Base-by-base conservation (phyloP, 2,113 vertebrate species). In the Chionis minor region DNA sequence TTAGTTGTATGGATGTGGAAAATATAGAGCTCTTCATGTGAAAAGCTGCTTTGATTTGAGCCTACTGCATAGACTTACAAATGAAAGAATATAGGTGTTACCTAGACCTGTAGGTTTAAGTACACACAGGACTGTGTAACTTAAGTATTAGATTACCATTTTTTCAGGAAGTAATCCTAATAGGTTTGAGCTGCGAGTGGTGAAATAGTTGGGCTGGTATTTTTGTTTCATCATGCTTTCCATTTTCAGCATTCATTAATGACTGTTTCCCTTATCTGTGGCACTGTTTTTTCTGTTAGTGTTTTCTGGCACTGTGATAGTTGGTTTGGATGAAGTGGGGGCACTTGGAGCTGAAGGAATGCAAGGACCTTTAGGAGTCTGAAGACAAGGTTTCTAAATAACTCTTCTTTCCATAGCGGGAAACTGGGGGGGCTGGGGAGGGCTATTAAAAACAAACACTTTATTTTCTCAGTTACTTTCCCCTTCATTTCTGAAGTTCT, bases 121-220 rank as follows among this genome's bases (percentile, higher is more conserved):
- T 97, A 96, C 94, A 97, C 93, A 92, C 78, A 96, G 85, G 26
- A 77, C 79, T 91, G 72, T 81, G 91, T 95, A 91, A 93, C 96
- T 97, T 79, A 88, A 96, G 92, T 93, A 91, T 97, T 97, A 93
- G 96, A 84, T 98, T 97, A 97, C 94, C 45, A 4, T 88, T 97
- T 97, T 82, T 91, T 96, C 93, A 97, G 94, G 92, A 98, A 96
- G 71, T 89, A 87, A 72, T 93, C 79, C 87, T 88, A 79, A 45
- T 92, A 56, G 51, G 15, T 92, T 92, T 69, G 88, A 96, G 91
- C 66, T 92, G 54, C 79, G 81, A 91, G 63, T 21, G 33, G 58
- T 80, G 86, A 84, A 74, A 44, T 65, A 85, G 22, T 71, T 82
- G 49, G 21, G n/a, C 69, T 87, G 65, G 20, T 96, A 27, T 95